These are phyloP conservation scores for Dicranocentrus wangi DNA, from an alignment of 2,888 invertebrate species.

Conservation along the genomic window DNA sequence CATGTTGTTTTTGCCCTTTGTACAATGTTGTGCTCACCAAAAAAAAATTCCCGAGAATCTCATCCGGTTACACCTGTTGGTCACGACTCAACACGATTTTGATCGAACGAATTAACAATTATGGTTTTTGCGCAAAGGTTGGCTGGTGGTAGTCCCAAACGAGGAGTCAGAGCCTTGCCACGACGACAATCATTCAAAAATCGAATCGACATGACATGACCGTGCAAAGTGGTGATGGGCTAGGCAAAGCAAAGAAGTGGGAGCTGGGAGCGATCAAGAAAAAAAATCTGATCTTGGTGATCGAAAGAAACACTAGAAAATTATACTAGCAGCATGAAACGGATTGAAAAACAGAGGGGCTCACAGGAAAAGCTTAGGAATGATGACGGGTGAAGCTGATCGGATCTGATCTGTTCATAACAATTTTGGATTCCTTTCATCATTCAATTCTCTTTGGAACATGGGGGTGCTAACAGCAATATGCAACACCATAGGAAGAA, in stretches of 20 bases:
- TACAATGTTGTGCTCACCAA: background rate
- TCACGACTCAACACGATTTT: constrained; percentile 69
- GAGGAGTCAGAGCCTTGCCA: constrained; percentile 32
- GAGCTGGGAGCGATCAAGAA: too few relatives aligned
- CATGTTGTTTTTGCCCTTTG: too few relatives aligned
- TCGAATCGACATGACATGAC: constrained; percentile 53
- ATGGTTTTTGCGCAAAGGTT: constrained; percentile 26
- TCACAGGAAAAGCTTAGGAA: constrained; percentile 8
- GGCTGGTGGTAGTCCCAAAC: background rate
- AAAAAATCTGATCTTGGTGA: constrained; percentile 4
- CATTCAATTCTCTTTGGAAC: constrained; percentile 49
- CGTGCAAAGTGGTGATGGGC: constrained; percentile 56
- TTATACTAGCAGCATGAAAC: constrained; percentile 57
- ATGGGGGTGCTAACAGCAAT: constrained; percentile 44
- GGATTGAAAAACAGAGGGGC: constrained; percentile 47
- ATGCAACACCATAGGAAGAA: background rate
- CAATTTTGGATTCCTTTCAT: constrained; percentile 57
- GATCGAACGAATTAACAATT: constrained; percentile 49
- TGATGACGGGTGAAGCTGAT: constrained; percentile 35
- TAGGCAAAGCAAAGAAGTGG: constrained; percentile 18
- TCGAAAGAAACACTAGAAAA: constrained; percentile 28
- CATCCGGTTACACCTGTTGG: constrained; percentile 66
- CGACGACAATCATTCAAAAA: constrained; percentile 46
- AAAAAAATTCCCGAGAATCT: background rate
- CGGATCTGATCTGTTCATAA: constrained; percentile 56